Percentiles rank a stretch among this genome's conserved stretches.
Evolutionary conservation across 2,797 vertebrate genomes (phyloP).

Genomic region (Threskiornis aethiopicus): DNA sequence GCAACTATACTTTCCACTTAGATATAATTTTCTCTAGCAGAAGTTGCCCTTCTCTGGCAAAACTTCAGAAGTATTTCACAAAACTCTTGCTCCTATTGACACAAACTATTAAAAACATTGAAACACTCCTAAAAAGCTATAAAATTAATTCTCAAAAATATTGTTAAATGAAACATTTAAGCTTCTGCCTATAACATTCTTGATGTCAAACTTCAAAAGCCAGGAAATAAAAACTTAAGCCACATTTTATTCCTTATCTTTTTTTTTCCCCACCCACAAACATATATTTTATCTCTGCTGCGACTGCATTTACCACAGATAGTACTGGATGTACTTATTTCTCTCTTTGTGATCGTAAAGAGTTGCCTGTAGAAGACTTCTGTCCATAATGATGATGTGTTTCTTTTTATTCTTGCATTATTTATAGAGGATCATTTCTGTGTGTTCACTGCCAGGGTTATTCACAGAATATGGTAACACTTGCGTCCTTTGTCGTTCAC

Average conservation of each 20-base stretch:
- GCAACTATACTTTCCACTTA: background rate
- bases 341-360: background rate
- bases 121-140: background rate
- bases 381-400: background rate
- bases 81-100: background rate
- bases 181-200: background rate
- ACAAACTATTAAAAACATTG: background rate
- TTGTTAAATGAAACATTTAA: background rate
- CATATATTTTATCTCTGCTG: background rate
- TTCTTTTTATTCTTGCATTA: background rate
- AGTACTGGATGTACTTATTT: background rate
- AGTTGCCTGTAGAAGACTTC: background rate
- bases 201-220: background rate
- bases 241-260: background rate
- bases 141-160: background rate
- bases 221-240: background rate
- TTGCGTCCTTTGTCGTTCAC: background rate
- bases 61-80: constrained; percentile 9
- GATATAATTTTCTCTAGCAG: background rate
- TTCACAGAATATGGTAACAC: background rate
- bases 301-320: background rate
- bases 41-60: constrained; percentile 14
- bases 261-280: background rate
- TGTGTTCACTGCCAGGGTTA: background rate
- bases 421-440: background rate